Evolutionary conservation across 2,888 invertebrate genomes (phyloP).

Genomic region (Girardia tigrina): DNA sequence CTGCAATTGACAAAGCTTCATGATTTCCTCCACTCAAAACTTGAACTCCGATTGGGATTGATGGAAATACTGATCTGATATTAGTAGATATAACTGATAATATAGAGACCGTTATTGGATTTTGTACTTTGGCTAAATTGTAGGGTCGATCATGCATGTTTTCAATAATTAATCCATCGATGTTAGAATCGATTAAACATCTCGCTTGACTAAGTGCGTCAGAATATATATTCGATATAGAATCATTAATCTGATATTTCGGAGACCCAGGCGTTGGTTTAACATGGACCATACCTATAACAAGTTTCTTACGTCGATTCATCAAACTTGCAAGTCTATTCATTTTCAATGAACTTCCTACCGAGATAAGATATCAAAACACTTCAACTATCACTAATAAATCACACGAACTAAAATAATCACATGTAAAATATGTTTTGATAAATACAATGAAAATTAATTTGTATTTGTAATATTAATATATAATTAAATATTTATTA

Average conservation of each 20-base stretch:
- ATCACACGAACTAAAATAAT: too few species aligned
- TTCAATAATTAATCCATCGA: neutral
- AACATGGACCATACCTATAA: neutral
- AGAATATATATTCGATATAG: neutral
- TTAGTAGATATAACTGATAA: neutral
- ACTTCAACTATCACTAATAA: too few species aligned
- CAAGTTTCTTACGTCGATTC: neutral
- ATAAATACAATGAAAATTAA: too few species aligned
- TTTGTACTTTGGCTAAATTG: neutral
- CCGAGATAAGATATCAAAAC: too few species aligned
- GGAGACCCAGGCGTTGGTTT: neutral
- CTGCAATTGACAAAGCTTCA: slow-evolving; percentile 64
- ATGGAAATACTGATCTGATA: slow-evolving; percentile 48
- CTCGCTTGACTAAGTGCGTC: neutral
- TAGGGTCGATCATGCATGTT: neutral
- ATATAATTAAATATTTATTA: too few species aligned
- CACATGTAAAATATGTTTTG: too few species aligned
- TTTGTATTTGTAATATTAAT: too few species aligned
- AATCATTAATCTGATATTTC: neutral
- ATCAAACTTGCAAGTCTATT: neutral
- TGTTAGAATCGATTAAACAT: neutral
- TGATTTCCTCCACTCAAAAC: slow-evolving; percentile 64
- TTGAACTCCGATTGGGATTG: slow-evolving; percentile 52
- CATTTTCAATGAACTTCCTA: too few species aligned
- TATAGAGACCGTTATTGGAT: neutral